Percentiles rank a stretch among this genome's conserved stretches.
Conservation (phyloP, 37 sponge, comb jelly and placozoan species). For the Lycopodina hypogea region DNA sequence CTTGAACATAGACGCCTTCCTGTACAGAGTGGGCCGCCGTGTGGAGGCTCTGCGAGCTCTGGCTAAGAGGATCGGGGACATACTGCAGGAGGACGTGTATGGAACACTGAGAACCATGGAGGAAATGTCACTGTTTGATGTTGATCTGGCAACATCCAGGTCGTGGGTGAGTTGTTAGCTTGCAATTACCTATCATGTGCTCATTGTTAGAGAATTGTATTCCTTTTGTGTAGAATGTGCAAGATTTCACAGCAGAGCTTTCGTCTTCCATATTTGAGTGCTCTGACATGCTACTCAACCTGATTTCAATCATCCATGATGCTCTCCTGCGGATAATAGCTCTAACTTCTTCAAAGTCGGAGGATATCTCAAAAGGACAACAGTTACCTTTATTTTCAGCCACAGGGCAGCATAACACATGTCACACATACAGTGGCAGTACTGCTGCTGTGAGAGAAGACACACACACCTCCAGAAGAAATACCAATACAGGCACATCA, state of each 20-base stretch:
- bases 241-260: constrained; percentile 32
- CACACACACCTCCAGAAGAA: background rate
- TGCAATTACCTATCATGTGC: background rate
- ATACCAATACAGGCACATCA: background rate
- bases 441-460: background rate
- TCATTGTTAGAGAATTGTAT: background rate
- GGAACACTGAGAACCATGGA: constrained; percentile 18
- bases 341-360: constrained; percentile 12
- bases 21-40: constrained; percentile 50
- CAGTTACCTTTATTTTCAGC: background rate
- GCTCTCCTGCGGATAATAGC: constrained; percentile 30
- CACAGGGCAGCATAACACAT: background rate
- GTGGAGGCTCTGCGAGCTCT: constrained; percentile 28
- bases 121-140: constrained; percentile 43
- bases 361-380: background rate
- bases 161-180: constrained; percentile 52
- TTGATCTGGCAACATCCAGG: constrained; percentile 22
- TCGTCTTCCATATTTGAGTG: background rate
- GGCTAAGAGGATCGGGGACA: constrained; percentile 12
- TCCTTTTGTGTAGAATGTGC: constrained; percentile 20
- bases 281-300: background rate
- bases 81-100: constrained; percentile 39
- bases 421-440: background rate
- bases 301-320: constrained; percentile 6
- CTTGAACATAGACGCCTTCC: constrained; percentile 91